Evolutionary conservation across 2,113 vertebrate species (phyloP), one percentile per base, ranked within the genome.

Genomic region (Halichoerus grypus): DNA sequence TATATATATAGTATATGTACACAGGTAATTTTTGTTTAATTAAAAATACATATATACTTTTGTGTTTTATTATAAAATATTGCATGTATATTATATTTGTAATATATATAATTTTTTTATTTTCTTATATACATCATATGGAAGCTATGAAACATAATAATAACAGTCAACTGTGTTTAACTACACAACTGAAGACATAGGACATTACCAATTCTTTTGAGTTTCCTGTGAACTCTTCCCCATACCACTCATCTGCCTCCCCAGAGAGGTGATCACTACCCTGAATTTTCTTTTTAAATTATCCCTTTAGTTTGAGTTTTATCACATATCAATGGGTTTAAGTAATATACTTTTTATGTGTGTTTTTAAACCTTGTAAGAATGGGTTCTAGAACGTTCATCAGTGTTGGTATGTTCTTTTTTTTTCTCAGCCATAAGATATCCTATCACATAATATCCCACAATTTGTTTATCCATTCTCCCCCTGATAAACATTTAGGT

Each of bases 331-430:
- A 82, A 57, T 79, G 15, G 16, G 18, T 83, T 63, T 71, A 69
- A 55, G 55, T 71, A 77, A 74, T n/a, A 71, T 28, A 39, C 33
- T 88, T 31, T 74, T 93, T 46, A 77, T 42, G 33, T 65, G n/a
- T 76, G 16, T 59, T 81, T 89, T 85, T 65, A 89, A 63, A 39
- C 39, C 61, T 96, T 67, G 18, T 76, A 80, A 88, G 55, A 53
- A 88, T 49, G 7, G 33, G 53, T 87, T 97, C 72, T 92, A 71
- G 92, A 77, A 87, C 51, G 46, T 46, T 91, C 22, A 72, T 69
- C n/a, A n/a, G 3, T 24, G 18, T 26, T 76, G 42, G 14, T 89
- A 22, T 55, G 7, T 85, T 89, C n/a, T 79, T 42, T 82, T 5
- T 39, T 82, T 89, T 77, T 21, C 74, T 96, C 28, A 92, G 59